These are phyloP conservation scores for Odobenus rosmarus DNA, from an alignment of 2,113 vertebrate species.

Conservation along the genomic window DNA sequence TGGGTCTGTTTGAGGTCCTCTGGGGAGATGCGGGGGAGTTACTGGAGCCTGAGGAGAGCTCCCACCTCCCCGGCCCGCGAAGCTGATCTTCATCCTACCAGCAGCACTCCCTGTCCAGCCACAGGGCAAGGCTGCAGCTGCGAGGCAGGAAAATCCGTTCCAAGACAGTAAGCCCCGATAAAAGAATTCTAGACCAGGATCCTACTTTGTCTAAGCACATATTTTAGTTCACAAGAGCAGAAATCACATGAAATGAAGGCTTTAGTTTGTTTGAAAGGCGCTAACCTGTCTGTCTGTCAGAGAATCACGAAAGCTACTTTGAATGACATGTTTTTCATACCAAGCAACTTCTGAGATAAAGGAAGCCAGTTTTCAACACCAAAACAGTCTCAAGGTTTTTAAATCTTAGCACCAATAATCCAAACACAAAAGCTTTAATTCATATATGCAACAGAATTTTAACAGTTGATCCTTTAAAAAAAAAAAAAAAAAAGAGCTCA, in stretches of 20 bases:
- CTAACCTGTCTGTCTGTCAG: conserved; percentile 59
- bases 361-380: conserved; percentile 66
- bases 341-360: conserved; percentile 71
- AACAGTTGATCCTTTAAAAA: conserved; percentile 4
- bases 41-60: conserved; percentile 14
- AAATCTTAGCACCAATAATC: conserved; percentile 27
- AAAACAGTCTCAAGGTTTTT: conserved; percentile 41
- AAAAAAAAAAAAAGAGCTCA: background rate
- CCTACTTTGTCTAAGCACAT: conserved; percentile 69
- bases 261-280: conserved; percentile 43
- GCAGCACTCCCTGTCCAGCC: background rate
- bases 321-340: conserved; percentile 66
- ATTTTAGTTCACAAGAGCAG: conserved; percentile 61
- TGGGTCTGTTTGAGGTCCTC: conserved; percentile 46
- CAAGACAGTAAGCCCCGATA: conserved; percentile 74
- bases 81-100: background rate
- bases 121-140: conserved; percentile 51
- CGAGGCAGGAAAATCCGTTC: conserved; percentile 60
- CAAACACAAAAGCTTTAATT: conserved; percentile 36
- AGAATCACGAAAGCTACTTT: conserved; percentile 58
- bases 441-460: conserved; percentile 31
- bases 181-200: conserved; percentile 37
- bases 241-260: conserved; percentile 54
- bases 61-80: conserved; percentile 15
- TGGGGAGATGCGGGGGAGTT: background rate